phyloP scores from a whole-genome alignment of 2,113 vertebrate species.

The Danionella cerebrum region DNA sequence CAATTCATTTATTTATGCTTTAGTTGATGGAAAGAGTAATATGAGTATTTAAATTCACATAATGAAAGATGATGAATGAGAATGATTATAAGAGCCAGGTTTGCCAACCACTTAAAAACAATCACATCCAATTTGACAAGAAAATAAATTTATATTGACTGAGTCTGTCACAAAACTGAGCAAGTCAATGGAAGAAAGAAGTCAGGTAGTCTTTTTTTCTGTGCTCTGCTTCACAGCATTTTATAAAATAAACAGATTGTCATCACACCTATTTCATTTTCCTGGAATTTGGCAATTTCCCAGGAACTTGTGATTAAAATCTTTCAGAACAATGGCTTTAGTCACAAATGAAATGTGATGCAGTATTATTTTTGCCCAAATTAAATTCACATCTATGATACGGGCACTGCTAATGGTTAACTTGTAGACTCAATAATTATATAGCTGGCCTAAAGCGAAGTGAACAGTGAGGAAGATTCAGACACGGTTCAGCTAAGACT shows the following conservation, averaged over 20 bases:
- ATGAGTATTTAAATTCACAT: too few species aligned
- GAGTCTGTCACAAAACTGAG: too few species aligned
- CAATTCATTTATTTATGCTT: too few species aligned
- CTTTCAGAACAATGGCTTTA: too few species aligned
- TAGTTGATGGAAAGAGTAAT: too few species aligned
- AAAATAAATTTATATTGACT: too few species aligned
- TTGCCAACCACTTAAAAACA: too few species aligned
- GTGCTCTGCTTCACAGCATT: neutral
- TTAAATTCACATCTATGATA: neutral
- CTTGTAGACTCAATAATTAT: neutral
- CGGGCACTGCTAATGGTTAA: neutral
- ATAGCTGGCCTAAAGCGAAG: neutral
- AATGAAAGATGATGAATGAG: too few species aligned
- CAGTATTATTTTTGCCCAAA: neutral
- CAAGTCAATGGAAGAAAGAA: too few species aligned
- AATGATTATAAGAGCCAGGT: too few species aligned
- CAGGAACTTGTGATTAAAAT: neutral
- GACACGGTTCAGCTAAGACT: slow-evolving; percentile 85
- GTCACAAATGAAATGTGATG: neutral
- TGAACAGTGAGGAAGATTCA: slow-evolving; percentile 80
- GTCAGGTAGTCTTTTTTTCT: neutral
- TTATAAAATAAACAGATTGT: neutral
- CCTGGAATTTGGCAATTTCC: neutral
- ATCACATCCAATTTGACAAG: too few species aligned
- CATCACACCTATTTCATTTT: neutral